Base-by-base conservation (phyloP, 2,888 invertebrate genomes). In the Cerastis rubricosa region DNA sequence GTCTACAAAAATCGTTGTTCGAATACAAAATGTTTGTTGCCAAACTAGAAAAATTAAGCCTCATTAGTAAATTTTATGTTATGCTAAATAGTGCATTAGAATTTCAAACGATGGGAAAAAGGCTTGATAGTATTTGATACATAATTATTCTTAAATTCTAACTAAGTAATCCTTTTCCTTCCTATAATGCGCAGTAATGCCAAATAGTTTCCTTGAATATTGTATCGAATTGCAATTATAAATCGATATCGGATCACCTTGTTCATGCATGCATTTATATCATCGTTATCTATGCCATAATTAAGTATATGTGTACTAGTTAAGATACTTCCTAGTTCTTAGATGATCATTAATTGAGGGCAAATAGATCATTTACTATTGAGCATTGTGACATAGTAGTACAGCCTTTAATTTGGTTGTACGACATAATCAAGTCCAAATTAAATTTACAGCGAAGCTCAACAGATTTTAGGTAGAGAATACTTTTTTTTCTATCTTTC, bases 21-120 rank as follows among this genome's bases (percentile, higher is more conserved):
- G 80, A 69, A 83, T 80, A 76, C 57, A 29, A 45, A 84, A 71
- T 64, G n/a, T 8, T 12, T 22, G 54, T 43, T 66, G 14, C 25
- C 12, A 4, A 66, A 73, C 49, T n/a, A 57, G 35, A 22, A 70
- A 68, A 80, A 69, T 35, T 11, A 59, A 43, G 17, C 22, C 51
- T 40, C 25, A 67, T 76, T 51, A 54, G 3, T 19, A 25, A 45
- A 6, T 3, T 40, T 75, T 6, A 14, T n/a, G 8, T 57, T 19
- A 49, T 25, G 8, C 1, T 47, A 5, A n/a, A 57, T 17, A 9
- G 17, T 29, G 2, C 7, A 45, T 35, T 35, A n/a, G 14, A 66
- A 61, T 47, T 35, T 45, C 11, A 35, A 67, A 54, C 11, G 71
- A 5, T 2, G 6, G 7, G 22, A 49, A 14, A 7, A n/a, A 7